These are phyloP conservation scores for Oreotrochilus melanogaster DNA, from an alignment of 2,113 vertebrate species.

Conservation along the genomic window DNA sequence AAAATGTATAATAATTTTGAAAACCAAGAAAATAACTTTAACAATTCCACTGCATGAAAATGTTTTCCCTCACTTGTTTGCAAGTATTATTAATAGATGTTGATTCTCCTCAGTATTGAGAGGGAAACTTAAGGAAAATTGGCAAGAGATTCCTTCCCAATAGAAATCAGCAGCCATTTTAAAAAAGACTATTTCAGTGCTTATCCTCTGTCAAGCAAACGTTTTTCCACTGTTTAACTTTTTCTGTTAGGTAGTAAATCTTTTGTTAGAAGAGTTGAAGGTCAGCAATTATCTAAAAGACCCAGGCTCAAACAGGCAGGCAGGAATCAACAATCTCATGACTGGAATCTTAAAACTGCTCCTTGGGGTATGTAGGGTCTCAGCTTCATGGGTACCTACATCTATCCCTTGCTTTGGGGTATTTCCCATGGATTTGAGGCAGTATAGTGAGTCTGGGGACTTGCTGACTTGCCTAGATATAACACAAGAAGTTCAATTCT, in stretches of 20 bases:
- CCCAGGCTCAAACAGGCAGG: not conserved
- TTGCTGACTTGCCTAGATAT: not conserved
- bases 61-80: not conserved
- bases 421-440: not conserved
- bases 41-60: not conserved
- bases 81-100: not conserved
- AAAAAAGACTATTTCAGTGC: not conserved
- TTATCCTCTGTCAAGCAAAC: not conserved
- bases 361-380: not conserved
- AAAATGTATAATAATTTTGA: not conserved
- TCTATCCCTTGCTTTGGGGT: not conserved
- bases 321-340: not conserved
- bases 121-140: not conserved
- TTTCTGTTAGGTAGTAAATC: not conserved
- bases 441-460: not conserved
- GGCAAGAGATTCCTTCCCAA: not conserved
- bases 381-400: not conserved
- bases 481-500: not conserved
- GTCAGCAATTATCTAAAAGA: not conserved
- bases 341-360: not conserved
- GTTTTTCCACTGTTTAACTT: not conserved
- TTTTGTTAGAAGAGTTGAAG: not conserved
- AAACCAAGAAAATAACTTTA: not conserved
- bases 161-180: not conserved
- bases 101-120: not conserved